These are phyloP conservation scores for Pyrrhia umbra DNA, from an alignment of 2,888 invertebrate genomes.

Conservation along the genomic window DNA sequence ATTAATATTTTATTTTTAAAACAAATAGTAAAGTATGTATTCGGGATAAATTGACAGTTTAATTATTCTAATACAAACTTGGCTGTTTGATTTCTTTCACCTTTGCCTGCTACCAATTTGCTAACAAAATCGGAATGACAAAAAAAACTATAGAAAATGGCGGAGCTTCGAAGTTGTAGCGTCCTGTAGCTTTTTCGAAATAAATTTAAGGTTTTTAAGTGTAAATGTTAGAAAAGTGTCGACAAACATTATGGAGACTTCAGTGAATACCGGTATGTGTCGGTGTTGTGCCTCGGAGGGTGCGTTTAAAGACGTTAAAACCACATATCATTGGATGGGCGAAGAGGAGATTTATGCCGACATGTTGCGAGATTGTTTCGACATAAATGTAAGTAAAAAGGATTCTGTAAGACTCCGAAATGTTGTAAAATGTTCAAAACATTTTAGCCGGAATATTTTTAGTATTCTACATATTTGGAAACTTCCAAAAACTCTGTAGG, in stretches of 20 bases:
- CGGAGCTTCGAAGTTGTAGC: conserved; percentile 70
- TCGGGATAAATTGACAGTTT: background rate
- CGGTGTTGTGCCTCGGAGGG: conserved; percentile 87
- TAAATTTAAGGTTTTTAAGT: conserved; percentile 55
- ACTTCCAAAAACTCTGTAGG: accelerated
- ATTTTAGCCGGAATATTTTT: background rate
- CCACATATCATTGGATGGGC: conserved; percentile 85
- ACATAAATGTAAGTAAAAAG: conserved; percentile 79
- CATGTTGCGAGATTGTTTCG: conserved; percentile 85
- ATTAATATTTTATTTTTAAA: too few species aligned
- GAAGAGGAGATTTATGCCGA: conserved; percentile 84
- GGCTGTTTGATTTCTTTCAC: background rate
- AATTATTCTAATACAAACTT: background rate
- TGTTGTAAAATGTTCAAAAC: background rate
- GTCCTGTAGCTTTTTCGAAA: conserved; percentile 64
- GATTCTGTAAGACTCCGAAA: background rate
- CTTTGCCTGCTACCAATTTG: conserved; percentile 31
- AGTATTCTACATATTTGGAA: background rate
- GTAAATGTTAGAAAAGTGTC: conserved; percentile 65
- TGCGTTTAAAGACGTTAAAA: conserved; percentile 82
- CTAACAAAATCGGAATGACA: background rate
- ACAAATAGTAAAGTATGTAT: background rate
- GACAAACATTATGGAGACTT: conserved; percentile 75
- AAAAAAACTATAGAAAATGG: conserved; percentile 74
- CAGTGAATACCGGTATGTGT: conserved; percentile 79